A percentile compares a stretch with the other conserved stretches of the same genome.
phyloP scores from a whole-genome alignment of 2,888 invertebrate genomes.

The Allacma fusca region DNA sequence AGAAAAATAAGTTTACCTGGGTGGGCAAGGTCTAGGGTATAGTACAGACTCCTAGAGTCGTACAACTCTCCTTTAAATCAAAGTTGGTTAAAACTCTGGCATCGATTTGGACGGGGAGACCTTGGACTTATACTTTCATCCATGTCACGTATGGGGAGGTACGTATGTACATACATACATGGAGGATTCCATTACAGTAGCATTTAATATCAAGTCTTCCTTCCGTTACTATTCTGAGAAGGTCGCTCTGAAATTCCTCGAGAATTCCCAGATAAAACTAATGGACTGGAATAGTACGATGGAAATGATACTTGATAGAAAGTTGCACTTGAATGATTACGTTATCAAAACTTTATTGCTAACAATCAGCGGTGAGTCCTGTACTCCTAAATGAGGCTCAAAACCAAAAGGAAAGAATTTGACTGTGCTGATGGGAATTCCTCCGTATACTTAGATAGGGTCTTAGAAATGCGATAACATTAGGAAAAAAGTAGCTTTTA shows the following conservation, averaged over 20 bases:
- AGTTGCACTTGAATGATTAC: conserved; percentile 39
- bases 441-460: too few relatives aligned
- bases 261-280: conserved; percentile 30
- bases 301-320: conserved; percentile 33
- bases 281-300: conserved; percentile 34
- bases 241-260: background rate
- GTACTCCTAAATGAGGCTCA: background rate
- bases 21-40: too few relatives aligned
- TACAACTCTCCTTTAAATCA: background rate
- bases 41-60: background rate
- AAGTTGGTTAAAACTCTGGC: background rate
- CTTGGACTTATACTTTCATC: background rate
- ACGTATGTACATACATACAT: background rate
- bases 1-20: too few relatives aligned
- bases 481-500: too few relatives aligned
- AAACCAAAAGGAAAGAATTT: conserved; percentile 7
- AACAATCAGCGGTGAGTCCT: background rate
- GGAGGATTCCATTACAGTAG: background rate
- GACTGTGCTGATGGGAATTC: background rate
- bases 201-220: conserved; percentile 7
- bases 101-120: background rate
- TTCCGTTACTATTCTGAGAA: background rate
- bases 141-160: background rate
- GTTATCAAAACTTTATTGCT: conserved; percentile 40
- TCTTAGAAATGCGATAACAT: too few relatives aligned